Evolutionary conservation across 2,888 invertebrate species (phyloP).

Genomic region (Temnothorax ravouxi): DNA sequence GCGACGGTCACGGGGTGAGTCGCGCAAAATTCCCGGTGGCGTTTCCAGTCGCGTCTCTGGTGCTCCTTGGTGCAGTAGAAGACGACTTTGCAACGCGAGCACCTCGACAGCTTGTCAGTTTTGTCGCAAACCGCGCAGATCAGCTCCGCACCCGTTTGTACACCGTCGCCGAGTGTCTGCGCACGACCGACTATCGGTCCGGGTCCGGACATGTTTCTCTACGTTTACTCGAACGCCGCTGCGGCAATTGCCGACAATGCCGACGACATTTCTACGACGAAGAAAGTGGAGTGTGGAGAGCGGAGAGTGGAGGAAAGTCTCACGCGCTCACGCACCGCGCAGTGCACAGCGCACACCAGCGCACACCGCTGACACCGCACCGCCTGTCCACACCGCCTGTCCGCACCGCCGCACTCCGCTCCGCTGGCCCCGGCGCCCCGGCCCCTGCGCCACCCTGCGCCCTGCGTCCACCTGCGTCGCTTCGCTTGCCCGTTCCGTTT

Average conservation of each 20-base stretch:
- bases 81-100: conserved; percentile 91
- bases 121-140: conserved; percentile 89
- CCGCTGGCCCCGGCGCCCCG: too few relatives aligned
- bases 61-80: conserved; percentile 94
- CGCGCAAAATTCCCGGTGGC: conserved; percentile 88
- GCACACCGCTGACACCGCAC: too few relatives aligned
- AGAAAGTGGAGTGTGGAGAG: conserved; percentile 69
- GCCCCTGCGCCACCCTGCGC: too few relatives aligned
- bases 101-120: conserved; percentile 89
- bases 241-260: conserved; percentile 63
- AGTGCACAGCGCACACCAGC: too few relatives aligned
- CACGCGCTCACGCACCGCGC: conserved; percentile 46
- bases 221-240: conserved; percentile 70
- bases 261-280: conserved; percentile 73
- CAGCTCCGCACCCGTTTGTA: conserved; percentile 61
- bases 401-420: too few relatives aligned
- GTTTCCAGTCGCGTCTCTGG: conserved; percentile 93
- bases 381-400: too few relatives aligned
- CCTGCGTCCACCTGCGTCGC: too few relatives aligned
- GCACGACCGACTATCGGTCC: conserved; percentile 79
- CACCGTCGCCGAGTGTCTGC: conserved; percentile 74
- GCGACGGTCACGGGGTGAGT: conserved; percentile 50
- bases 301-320: conserved; percentile 54
- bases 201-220: conserved; percentile 79
- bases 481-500: too few relatives aligned